These are phyloP conservation scores for Trogon surrucura DNA, from an alignment of 2,113 vertebrate species.

Conservation along the genomic window DNA sequence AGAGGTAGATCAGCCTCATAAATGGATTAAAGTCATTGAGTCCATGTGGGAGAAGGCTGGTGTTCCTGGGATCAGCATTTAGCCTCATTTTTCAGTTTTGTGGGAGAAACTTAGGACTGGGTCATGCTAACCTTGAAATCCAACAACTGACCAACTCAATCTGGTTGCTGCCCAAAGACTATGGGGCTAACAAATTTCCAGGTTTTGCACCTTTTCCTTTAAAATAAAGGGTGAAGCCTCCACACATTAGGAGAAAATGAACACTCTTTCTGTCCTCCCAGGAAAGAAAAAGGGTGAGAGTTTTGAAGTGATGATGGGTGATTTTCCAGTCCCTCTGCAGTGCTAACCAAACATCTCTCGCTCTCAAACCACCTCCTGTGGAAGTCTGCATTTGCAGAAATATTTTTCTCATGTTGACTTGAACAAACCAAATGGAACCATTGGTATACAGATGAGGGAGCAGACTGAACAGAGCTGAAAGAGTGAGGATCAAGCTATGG, in stretches of 20 bases:
- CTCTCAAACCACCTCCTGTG: background rate
- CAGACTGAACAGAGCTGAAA: background rate
- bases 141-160: background rate
- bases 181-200: background rate
- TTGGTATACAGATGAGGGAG: background rate
- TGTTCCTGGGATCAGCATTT: background rate
- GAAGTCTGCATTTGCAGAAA: background rate
- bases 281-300: background rate
- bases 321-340: background rate
- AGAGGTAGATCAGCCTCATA: background rate
- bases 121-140: background rate
- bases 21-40: background rate
- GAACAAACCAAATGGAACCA: background rate
- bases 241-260: background rate
- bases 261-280: background rate
- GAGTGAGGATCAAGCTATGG: background rate
- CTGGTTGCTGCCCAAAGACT: background rate
- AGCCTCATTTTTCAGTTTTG: background rate
- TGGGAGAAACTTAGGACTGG: background rate
- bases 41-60: rapidly evolving
- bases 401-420: background rate
- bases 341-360: background rate
- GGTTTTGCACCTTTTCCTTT: background rate
- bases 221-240: background rate
- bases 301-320: background rate